Evolutionary conservation across 2,888 invertebrate species (phyloP).

Genomic region (Platerodrilus igneus): DNA sequence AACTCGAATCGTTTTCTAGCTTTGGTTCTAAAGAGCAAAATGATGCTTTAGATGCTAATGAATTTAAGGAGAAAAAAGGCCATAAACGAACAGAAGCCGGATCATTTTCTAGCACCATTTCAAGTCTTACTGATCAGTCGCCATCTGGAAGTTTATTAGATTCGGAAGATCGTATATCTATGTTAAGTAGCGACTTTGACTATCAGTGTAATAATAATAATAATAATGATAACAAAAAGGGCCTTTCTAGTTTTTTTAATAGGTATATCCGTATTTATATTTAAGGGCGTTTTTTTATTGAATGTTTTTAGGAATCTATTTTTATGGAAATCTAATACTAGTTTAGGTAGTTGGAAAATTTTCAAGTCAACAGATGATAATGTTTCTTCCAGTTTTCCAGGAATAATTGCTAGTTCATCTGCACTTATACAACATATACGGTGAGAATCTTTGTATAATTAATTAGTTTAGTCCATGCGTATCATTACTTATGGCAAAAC

Average conservation of each 20-base stretch:
- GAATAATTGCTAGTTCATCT: slow-evolving; percentile 64
- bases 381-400: slow-evolving; percentile 43
- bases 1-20: not conserved
- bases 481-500: too few species aligned
- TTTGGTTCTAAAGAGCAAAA: too few species aligned
- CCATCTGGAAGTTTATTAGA: slow-evolving; percentile 54
- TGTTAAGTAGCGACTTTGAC: slow-evolving; percentile 38
- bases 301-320: slow-evolving; percentile 46
- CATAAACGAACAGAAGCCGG: slow-evolving; percentile 58
- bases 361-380: slow-evolving; percentile 38
- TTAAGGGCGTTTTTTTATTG: not conserved
- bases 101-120: slow-evolving; percentile 65
- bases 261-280: slow-evolving; percentile 48
- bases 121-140: slow-evolving; percentile 67
- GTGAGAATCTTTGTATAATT: too few species aligned
- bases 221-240: too few species aligned
- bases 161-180: slow-evolving; percentile 40
- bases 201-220: slow-evolving; percentile 55
- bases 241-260: slow-evolving; percentile 59
- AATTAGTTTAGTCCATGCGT: too few species aligned
- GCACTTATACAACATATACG: slow-evolving; percentile 68
- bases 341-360: slow-evolving; percentile 44
- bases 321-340: slow-evolving; percentile 45
- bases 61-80: slow-evolving; percentile 33
- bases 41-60: too few species aligned